Evolutionary conservation across 2,113 vertebrate species (phyloP).

Genomic region (Cyphomyrus discorhynchus): DNA sequence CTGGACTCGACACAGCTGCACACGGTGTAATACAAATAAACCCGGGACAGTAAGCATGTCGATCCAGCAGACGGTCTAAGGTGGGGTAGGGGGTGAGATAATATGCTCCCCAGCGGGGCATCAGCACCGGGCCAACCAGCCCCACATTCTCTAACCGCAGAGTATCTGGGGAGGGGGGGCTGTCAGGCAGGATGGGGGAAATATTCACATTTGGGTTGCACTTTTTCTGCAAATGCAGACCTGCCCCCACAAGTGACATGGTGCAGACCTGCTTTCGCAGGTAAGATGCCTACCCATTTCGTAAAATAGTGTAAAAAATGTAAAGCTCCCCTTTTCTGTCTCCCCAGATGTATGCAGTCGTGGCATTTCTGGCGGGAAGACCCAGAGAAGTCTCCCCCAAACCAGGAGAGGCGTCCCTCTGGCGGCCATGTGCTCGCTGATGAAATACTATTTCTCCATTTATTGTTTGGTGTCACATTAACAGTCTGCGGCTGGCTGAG

Average conservation of each 20-base stretch:
- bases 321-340: background rate
- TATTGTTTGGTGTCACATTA: conserved; percentile 65
- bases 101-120: conserved; percentile 50
- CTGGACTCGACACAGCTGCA: conserved; percentile 42
- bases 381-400: background rate
- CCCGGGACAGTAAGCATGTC: conserved; percentile 46
- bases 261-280: background rate
- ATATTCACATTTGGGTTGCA: conserved; percentile 45
- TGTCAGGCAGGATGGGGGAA: background rate
- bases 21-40: conserved; percentile 62
- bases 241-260: conserved; percentile 27
- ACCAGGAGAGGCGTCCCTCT: conserved; percentile 32
- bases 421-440: conserved; percentile 40
- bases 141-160: conserved; percentile 37
- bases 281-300: background rate
- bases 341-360: background rate
- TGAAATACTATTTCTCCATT: conserved; percentile 47
- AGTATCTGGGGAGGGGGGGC: conserved; percentile 35
- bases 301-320: background rate
- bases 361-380: background rate
- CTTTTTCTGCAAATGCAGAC: conserved; percentile 14
- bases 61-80: conserved; percentile 33
- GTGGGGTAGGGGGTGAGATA: conserved; percentile 50
- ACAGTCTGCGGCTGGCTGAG: conserved; percentile 53
- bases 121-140: conserved; percentile 27